Base-by-base conservation (phyloP, 2,797 vertebrate species). In the Cephalopachus bancanus region DNA sequence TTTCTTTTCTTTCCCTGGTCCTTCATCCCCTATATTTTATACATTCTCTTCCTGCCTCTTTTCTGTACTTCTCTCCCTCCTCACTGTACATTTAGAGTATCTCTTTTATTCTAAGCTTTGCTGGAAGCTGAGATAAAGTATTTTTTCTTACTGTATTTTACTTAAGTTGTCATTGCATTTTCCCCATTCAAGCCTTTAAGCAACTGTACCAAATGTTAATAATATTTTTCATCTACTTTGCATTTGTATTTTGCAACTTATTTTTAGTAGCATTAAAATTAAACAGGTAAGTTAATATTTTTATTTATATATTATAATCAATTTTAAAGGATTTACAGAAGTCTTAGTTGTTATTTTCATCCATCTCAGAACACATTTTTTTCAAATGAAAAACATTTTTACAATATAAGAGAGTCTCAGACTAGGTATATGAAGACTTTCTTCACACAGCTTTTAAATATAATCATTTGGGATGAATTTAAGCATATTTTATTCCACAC, bases 221-320 rank as follows among this genome's bases (percentile, higher is more conserved):
- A 79, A 72, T 92, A 64, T 62, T 67, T 67, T 72, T 75, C 33
- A 72, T 59, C 69, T 87, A 80, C 87, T 96, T 90, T 88, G 64
- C 30, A 44, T 91, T 97, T 71, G 24, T 69, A 62, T 78, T 92
- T 90, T 93, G 24, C 59, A 88, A 91, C 67, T 94, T 91, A 93
- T 83, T 97, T 96, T 93, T 72, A 95, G 69, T 87, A 19, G 20
- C 59, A 92, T 97, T 94, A 92, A 84, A 92, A 96, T 91, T 94
- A 97, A 96, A 94, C 95, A 79, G 75, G 20, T 90, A 59, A 96
- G 89, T 81, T 97, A 76, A 83, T 78, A 88, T 67, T 94, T 92
- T 94, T 89, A 30, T 86, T 96, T 95, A 96, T 88, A 74, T 90
- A 88, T 16, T 44, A 20, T 81, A 49, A 85, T 53, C 72, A 83